Evolutionary conservation across 2,113 vertebrate genomes (phyloP), one percentile per base, ranked within the genome.

Genomic region (Prionailurus viverrinus): DNA sequence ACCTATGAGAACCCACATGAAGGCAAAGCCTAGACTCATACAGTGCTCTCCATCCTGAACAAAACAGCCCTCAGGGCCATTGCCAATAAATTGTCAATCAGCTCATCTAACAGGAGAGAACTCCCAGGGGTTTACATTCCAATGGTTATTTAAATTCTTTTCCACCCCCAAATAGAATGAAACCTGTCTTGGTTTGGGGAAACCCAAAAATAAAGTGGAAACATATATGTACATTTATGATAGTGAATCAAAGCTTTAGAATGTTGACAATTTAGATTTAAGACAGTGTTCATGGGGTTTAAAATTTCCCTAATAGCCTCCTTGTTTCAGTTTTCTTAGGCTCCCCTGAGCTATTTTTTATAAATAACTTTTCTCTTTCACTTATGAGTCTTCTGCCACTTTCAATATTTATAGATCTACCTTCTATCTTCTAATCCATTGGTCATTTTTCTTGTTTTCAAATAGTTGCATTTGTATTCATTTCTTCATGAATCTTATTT

Each of bases 401-500:
- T 95, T 92, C 27, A 45, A 27, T 48, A 53, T 21, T 48, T 88
- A 88, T 65, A 87, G 14, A 25, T 69, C 55, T 61, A 13, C 36
- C 66, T 85, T 95, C 97, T 69, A 1, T 91, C 58, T 96, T 93
- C 86, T 83, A 89, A 87, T 96, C 48, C 53, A 48, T 58, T 69
- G 41, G 53, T 80, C 69, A 25, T 71, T 95, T 92, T 91, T 90
- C 79, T 68, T 80, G 3, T 79, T 53, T 94, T 48, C 1, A 66
- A 63, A 29, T 66, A 73, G 58, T 69, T 87, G 10, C 12, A 65
- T 71, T 85, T 95, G 69, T 55, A n/a, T 76, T 12, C 45, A 27
- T 81, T 92, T 89, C 88, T 88, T 94, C 53, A 51, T 95, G 66
- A 93, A 78, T 95, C 48, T 92, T 97, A 84, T 76, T 80, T 96